A percentile compares a stretch with the other conserved stretches of the same genome.
Evolutionary conservation across 2,888 invertebrate species (phyloP).

Genomic region (Zele albiditarsus): DNA sequence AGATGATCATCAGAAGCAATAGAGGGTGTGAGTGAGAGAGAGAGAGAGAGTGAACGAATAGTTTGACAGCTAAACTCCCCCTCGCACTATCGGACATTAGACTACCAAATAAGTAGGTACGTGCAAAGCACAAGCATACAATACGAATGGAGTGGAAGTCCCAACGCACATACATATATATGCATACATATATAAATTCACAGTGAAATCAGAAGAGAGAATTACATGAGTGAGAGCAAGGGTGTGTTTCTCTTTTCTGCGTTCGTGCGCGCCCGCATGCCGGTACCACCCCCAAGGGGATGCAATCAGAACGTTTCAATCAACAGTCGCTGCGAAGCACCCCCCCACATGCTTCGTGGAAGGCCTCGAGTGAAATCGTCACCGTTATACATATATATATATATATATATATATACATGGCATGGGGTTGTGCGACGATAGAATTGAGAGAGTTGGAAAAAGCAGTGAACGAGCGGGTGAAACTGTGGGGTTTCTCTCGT

Average conservation of each 20-base stretch:
- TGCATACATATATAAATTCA: neutral
- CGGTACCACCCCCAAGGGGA: constrained; percentile 66
- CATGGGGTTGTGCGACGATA: constrained; percentile 34
- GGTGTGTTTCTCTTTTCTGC: constrained; percentile 16
- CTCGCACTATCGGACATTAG: constrained; percentile 67
- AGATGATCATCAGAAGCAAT: constrained; percentile 35
- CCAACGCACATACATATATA: constrained; percentile 1
- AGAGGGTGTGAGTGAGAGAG: neutral
- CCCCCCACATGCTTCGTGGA: constrained; percentile 23
- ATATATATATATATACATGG: neutral
- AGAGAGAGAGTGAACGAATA: constrained; percentile 30
- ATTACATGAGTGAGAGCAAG: constrained; percentile 24
- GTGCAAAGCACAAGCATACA: constrained; percentile 43
- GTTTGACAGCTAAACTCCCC: constrained; percentile 40
- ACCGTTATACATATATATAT: constrained; percentile 10
- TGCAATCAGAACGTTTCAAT: constrained; percentile 73
- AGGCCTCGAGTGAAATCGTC: constrained; percentile 46
- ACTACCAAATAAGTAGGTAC: constrained; percentile 72
- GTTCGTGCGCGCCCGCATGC: constrained; percentile 48
- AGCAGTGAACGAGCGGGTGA: neutral
- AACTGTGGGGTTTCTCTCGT: constrained; percentile 57
- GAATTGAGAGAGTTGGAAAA: neutral
- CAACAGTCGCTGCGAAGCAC: constrained; percentile 66
- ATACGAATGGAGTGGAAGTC: constrained; percentile 22
- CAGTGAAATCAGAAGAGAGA: constrained; percentile 17